Evolutionary conservation across 2,888 invertebrate species (phyloP).

Genomic region (Urechis unicinctus): DNA sequence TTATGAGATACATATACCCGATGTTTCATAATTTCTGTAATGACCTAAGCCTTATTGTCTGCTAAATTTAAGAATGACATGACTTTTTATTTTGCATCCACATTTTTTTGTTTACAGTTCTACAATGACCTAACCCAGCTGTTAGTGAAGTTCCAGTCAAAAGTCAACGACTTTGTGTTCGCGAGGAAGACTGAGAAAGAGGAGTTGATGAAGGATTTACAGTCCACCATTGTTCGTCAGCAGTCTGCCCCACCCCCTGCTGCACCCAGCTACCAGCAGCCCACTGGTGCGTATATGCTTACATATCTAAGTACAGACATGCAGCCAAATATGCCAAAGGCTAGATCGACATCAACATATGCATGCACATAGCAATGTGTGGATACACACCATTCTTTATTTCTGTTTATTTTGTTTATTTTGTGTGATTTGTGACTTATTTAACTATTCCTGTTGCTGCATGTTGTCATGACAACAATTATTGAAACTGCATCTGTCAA

Average conservation of each 20-base stretch:
- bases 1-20: no score
- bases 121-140: conserved; percentile 65
- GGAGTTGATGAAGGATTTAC: conserved; percentile 88
- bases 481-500: no score
- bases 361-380: no score
- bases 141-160: conserved; percentile 90
- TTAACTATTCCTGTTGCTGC: not conserved
- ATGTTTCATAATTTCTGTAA: no score
- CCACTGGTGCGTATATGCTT: conserved; percentile 12
- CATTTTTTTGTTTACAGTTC: conserved; percentile 46
- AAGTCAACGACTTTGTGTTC: conserved; percentile 95
- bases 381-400: not conserved
- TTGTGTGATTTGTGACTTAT: not conserved
- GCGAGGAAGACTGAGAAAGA: conserved; percentile 99
- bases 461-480: no score
- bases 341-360: no score
- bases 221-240: conserved; percentile 64
- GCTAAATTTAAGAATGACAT: no score
- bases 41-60: no score
- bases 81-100: not conserved
- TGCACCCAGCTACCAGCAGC: conserved; percentile 41
- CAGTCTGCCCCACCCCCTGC: conserved; percentile 39
- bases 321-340: no score
- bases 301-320: no score
- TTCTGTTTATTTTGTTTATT: not conserved